Conservation (phyloP, 2,888 invertebrate species). For the Drosophila sordidapex region DNA sequence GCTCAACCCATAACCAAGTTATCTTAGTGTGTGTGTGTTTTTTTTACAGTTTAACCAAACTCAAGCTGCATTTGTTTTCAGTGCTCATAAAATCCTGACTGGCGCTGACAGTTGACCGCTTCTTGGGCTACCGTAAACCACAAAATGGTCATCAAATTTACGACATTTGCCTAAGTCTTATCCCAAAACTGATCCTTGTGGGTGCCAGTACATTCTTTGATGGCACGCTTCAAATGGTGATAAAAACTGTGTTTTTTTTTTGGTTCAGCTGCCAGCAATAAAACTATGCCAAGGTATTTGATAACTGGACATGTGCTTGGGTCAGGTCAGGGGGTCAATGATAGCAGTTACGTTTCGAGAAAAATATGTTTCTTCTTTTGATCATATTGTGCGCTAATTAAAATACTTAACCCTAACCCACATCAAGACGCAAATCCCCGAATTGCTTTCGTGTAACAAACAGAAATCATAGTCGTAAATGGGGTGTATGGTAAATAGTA, state of each 20-base stretch:
- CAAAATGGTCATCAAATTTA: slow-evolving; percentile 54
- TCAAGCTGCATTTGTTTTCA: slow-evolving; percentile 45
- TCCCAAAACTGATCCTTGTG: slow-evolving; percentile 18
- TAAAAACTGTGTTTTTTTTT: slow-evolving; percentile 30
- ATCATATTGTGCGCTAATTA: slow-evolving; percentile 70
- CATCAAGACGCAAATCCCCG: slow-evolving; percentile 67
- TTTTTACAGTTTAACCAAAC: slow-evolving; percentile 9
- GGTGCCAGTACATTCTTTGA: slow-evolving; percentile 27
- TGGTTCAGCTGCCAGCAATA: slow-evolving; percentile 45
- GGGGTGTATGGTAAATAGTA: slow-evolving; percentile 50
- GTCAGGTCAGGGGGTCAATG: slow-evolving; percentile 43
- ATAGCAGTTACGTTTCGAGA: slow-evolving; percentile 29
- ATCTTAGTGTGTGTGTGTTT: neutral
- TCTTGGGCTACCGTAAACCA: slow-evolving; percentile 55
- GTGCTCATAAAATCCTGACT: slow-evolving; percentile 24
- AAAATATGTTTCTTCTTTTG: slow-evolving; percentile 7
- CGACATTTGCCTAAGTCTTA: slow-evolving; percentile 24
- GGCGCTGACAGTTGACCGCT: slow-evolving; percentile 20
- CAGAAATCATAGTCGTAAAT: slow-evolving; percentile 28
- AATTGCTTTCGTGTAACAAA: slow-evolving; percentile 25
- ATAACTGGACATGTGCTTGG: slow-evolving; percentile 13
- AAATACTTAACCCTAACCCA: slow-evolving; percentile 80
- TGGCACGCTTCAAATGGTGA: slow-evolving; percentile 58
- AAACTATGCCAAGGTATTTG: slow-evolving; percentile 37
- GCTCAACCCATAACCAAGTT: slow-evolving; percentile 10